Evolutionary conservation across 2,888 invertebrate species (phyloP), one percentile per base, ranked within the genome.

Genomic region (Euplagia quadripunctaria): DNA sequence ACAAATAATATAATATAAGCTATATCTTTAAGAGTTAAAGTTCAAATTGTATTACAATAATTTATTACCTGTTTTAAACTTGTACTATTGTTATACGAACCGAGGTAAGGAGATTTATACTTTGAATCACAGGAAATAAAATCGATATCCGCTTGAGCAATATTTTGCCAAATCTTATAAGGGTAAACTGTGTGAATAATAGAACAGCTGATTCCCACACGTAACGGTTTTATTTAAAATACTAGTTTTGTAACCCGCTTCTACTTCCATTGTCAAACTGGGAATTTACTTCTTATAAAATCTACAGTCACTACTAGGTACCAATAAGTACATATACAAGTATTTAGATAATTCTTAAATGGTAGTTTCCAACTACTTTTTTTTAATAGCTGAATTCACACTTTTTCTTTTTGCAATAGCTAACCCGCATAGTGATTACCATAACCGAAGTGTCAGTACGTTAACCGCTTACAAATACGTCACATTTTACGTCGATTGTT

Each of bases 171-270:
- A 91, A 89, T 78, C 86, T 86, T 90, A 80, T 77, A 87, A 84
- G 84, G 86, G 85, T 85, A 82, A 86, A 84, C 84, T 81, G 83
- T 84, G 87, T 88, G 86, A 88, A 89, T 87, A 87, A 90, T 88
- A 81, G 80, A 91, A 94, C 94, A 95, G 94, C 94, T 94, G 94
- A 94, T 94, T 92, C 89, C 78, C 85, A 89, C 82, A 86, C 79
- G 90, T 93, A 94, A 94, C 94, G 93, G 94, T 92, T 91, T 92
- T 90, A 79, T 79, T 83, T 86, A 74, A 84, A 82, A 85, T 80
- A 75, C 75, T 65, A 72, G 82, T 84, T 79, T 72, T 76, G 68
- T 78, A 72, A 71, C 61, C 43, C 63, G 63, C 20, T 65, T 74
- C 41, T 71, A 70, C 11, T n/a, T 11, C 46, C 55, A 49, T 64